phyloP scores from a whole-genome alignment of 2,113 vertebrate species.

The Reinhardtius hippoglossoides region DNA sequence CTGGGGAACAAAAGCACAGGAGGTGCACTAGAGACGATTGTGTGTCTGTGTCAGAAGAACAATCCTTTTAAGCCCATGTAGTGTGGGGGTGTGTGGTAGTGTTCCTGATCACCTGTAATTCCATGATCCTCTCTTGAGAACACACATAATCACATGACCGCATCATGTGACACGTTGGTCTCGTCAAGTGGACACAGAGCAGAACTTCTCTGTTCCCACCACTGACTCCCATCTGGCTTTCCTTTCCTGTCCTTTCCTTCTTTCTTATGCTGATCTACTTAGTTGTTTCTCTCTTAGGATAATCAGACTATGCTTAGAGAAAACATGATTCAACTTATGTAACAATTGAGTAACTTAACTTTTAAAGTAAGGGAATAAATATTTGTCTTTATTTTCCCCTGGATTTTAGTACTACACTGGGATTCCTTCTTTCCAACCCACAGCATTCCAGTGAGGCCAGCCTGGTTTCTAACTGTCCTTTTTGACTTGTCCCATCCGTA shows the following conservation, averaged over 20 bases:
- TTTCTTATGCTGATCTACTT: not conserved
- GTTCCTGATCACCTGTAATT: constrained; percentile 71
- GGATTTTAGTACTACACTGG: not conserved
- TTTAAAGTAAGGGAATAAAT: not conserved
- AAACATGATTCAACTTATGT: not conserved
- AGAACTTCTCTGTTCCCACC: not conserved
- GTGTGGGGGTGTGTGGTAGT: constrained; percentile 11
- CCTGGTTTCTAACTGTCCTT: not conserved
- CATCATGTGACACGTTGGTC: constrained; percentile 53
- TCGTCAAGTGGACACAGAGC: constrained; percentile 29
- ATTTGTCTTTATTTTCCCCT: not conserved
- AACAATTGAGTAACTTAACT: not conserved
- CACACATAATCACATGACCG: constrained; percentile 52
- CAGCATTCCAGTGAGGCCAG: constrained; percentile 11
- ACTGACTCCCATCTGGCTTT: not conserved
- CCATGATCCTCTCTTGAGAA: constrained; percentile 73
- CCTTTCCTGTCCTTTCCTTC: not conserved
- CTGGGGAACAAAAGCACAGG: constrained; percentile 2
- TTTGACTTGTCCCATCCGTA: constrained; percentile 2
- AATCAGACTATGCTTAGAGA: not conserved
- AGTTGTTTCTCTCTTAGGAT: not conserved
- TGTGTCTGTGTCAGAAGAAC: constrained; percentile 45
- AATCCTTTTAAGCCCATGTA: constrained; percentile 25
- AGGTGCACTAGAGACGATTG: constrained; percentile 4
- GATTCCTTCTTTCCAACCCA: constrained; percentile 15